These are phyloP conservation scores for Amphilophus citrinellus DNA, from an alignment of 2,113 vertebrate genomes.

Conservation along the genomic window DNA sequence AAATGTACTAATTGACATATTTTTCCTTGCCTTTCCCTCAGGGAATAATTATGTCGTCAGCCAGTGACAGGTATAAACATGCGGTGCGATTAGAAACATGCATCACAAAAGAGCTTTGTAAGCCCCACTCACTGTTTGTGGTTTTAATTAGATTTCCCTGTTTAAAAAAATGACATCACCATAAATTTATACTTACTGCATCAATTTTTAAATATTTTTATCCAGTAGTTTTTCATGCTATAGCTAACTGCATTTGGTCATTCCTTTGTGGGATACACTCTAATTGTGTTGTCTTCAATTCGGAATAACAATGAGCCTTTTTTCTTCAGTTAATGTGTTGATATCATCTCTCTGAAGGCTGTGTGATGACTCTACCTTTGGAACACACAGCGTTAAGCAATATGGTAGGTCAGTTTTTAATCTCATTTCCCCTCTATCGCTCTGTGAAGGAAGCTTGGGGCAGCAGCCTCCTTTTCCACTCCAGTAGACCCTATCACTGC, in stretches of 20 bases:
- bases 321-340: neutral
- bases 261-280: neutral
- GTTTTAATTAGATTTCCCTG: slow-evolving; percentile 45
- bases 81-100: slow-evolving; percentile 39
- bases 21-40: slow-evolving; percentile 44
- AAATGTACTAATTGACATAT: slow-evolving; percentile 66
- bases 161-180: neutral
- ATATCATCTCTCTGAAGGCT: neutral
- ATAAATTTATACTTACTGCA: neutral
- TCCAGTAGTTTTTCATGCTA: neutral
- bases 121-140: neutral
- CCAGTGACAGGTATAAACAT: slow-evolving; percentile 57
- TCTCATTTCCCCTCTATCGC: slow-evolving; percentile 36
- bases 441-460: slow-evolving; percentile 17
- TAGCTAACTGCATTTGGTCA: neutral
- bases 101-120: slow-evolving; percentile 41
- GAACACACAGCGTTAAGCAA: slow-evolving; percentile 46
- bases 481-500: slow-evolving; percentile 56
- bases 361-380: slow-evolving; percentile 34
- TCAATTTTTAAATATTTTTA: neutral
- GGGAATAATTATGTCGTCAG: slow-evolving; percentile 66
- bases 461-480: slow-evolving; percentile 60
- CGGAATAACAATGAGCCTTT: slow-evolving; percentile 1
- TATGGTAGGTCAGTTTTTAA: slow-evolving; percentile 52
- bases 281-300: neutral